Percentiles rank a stretch among this genome's conserved stretches.
Evolutionary conservation across 2,113 vertebrate species (phyloP).

Genomic region (Dicrurus megarhynchus): DNA sequence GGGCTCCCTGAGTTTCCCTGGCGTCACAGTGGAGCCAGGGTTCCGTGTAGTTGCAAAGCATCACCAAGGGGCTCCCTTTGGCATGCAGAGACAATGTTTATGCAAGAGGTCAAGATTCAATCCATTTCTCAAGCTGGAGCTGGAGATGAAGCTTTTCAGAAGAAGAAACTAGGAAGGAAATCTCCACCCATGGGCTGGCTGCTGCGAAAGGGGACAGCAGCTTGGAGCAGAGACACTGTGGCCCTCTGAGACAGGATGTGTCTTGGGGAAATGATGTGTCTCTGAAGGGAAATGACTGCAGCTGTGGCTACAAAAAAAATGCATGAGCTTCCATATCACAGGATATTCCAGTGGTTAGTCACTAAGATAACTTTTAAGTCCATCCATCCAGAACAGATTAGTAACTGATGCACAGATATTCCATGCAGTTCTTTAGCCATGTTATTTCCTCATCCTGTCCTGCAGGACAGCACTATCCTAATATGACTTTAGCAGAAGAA

Average conservation of each 20-base stretch:
- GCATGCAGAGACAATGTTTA: constrained; percentile 45
- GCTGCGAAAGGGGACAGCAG: constrained; percentile 13
- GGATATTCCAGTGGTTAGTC: constrained; percentile 74
- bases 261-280: constrained; percentile 69
- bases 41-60: too few species aligned
- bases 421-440: neutral
- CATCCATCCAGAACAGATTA: constrained; percentile 70
- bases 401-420: constrained; percentile 65
- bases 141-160: constrained; percentile 51
- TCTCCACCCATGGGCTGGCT: constrained; percentile 58
- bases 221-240: constrained; percentile 49
- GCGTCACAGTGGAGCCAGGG: too few species aligned
- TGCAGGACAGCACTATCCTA: neutral
- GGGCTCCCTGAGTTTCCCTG: too few species aligned
- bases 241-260: constrained; percentile 72
- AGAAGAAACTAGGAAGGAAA: constrained; percentile 71
- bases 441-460: neutral
- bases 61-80: constrained; percentile 25
- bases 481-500: neutral
- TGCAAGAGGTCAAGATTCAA: constrained; percentile 68
- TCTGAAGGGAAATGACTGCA: constrained; percentile 76
- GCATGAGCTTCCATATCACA: constrained; percentile 61
- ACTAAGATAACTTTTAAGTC: constrained; percentile 71
- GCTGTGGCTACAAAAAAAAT: constrained; percentile 47
- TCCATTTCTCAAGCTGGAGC: constrained; percentile 50